Base-by-base conservation (phyloP, 1,140 invertebrate genomes). In the Paramacrobiotus metropolitanus region DNA sequence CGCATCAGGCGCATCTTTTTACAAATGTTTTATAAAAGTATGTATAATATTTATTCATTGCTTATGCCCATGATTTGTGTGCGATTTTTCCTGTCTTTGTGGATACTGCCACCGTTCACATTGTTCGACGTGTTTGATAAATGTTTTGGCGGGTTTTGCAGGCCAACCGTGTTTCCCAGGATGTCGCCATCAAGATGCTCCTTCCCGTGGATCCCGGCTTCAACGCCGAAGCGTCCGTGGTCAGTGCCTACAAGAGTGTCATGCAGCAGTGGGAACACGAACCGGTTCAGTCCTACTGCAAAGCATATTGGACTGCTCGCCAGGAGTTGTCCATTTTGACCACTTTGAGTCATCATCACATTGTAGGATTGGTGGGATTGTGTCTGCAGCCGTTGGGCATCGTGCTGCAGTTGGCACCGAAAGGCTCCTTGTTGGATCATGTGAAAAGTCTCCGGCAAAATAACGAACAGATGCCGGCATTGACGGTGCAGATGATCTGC, bases 151-250 rank as follows among this genome's bases (percentile, higher is more conserved):
- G n/a, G n/a, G n/a, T 59, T 63, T 61, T 67, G 1, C 60, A 70
- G 68, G 64, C 65, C 55, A 64, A 66, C 18, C 59, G 68, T 4
- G 60, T 62, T 48, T 59, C 62, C 18, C 62, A 66, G 9, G 79
- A 86, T 64, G 88, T 96, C 1, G 93, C 93, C 1, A 83, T 96
- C 72, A 97, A 97, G 74, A 89, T 93, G 80, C 71, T 95, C 31
- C 89, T 94, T 69, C 91, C 90, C 0, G 85, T 92, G 9, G 84
- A 88, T 55, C 88, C 89, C 1, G 87, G 86, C 21, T 75, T 80
- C 0, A 80, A 82, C 62, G 82, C 84, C 20, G 79, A 81, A 62
- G 79, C 81, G 28, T 80, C 80, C 1, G 84, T 84, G 2, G 66
- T 82, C 59, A 79, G 83, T 1, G 86, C 86, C 0, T 89, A 85